Percentiles rank a stretch among this genome's conserved stretches.
Conservation (phyloP, 2,113 vertebrate genomes). For the Gobius niger region DNA sequence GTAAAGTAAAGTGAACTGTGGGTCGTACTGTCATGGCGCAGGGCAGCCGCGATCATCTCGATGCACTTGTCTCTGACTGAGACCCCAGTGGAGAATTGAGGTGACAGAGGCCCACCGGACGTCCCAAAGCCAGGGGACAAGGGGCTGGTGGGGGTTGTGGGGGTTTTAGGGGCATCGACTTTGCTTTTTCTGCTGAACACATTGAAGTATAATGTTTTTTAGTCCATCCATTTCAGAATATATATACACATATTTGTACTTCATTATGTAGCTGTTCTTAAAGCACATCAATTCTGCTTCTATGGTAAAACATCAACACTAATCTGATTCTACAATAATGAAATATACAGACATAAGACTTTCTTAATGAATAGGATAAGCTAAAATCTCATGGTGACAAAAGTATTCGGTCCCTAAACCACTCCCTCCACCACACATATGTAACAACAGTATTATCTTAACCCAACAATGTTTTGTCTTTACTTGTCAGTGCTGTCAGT, state of each 20-base stretch:
- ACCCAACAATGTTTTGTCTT: not conserved
- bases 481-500: constrained; percentile 79
- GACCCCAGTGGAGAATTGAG: constrained; percentile 86
- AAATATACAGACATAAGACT: no score
- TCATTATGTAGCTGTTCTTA: no score
- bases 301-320: no score
- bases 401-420: no score
- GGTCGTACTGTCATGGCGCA: constrained; percentile 86
- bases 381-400: no score
- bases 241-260: no score
- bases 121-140: constrained; percentile 78
- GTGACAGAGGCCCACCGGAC: constrained; percentile 69
- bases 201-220: not conserved
- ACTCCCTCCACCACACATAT: no score
- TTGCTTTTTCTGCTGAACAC: constrained; percentile 72
- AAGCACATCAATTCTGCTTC: no score
- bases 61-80: constrained; percentile 93
- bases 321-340: no score
- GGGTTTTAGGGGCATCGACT: constrained; percentile 77
- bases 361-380: no score
- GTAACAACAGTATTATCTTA: no score
- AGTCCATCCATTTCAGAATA: no score
- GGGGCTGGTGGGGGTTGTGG: constrained; percentile 82
- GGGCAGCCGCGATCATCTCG: constrained; percentile 88
- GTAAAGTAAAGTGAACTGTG: not conserved